phyloP scores from a whole-genome alignment of 1,140 invertebrate species.

The Campoletis sonorensis region DNA sequence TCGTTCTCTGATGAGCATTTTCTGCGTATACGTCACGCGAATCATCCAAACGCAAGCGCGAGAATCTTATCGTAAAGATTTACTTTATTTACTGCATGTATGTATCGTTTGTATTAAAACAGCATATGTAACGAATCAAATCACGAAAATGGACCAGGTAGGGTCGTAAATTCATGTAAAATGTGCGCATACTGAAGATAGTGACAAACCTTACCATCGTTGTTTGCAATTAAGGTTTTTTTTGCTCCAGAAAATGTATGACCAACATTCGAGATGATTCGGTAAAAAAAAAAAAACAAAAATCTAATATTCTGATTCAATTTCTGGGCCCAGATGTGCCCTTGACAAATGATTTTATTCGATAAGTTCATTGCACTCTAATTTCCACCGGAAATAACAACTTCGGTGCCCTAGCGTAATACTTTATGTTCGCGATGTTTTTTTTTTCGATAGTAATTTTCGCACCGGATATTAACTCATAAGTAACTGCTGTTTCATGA shows the following conservation, averaged over 20 bases:
- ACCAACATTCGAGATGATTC: too few species aligned
- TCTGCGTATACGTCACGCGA: slow-evolving; percentile 38
- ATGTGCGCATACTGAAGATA: not conserved
- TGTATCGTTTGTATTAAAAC: not conserved
- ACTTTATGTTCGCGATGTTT: too few species aligned
- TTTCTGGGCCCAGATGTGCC: too few species aligned
- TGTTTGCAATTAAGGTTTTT: not conserved
- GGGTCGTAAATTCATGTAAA: not conserved
- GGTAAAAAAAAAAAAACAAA: too few species aligned
- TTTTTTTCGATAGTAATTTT: too few species aligned
- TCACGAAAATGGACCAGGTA: not conserved
- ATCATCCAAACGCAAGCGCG: slow-evolving; percentile 31
- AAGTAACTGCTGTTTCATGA: not conserved
- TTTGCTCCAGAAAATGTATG: not conserved
- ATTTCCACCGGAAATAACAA: too few species aligned
- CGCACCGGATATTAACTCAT: too few species aligned
- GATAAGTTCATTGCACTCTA: too few species aligned
- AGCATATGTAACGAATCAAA: slow-evolving; percentile 1
- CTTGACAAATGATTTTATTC: too few species aligned
- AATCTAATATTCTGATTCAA: too few species aligned
- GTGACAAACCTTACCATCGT: not conserved
- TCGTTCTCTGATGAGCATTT: slow-evolving; percentile 53
- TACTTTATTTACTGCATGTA: not conserved
- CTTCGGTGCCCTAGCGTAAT: too few species aligned
- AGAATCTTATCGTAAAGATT: slow-evolving; percentile 8